Evolutionary conservation across 2,797 vertebrate genomes (phyloP), one percentile per base, ranked within the genome.

Genomic region (Enteromius viviparus): DNA sequence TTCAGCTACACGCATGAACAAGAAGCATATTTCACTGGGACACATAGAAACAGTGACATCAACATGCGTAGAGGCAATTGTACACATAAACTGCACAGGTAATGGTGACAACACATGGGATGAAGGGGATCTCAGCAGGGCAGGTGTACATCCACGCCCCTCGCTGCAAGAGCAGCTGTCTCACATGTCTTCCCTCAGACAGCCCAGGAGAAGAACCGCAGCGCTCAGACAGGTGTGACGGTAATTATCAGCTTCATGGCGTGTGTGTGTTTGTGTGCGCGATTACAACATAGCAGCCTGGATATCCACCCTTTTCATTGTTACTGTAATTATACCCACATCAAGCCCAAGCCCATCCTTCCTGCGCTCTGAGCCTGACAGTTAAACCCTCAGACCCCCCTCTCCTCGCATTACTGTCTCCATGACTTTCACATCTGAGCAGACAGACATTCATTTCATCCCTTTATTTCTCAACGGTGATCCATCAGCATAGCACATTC

Each of bases 181-280:
- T 81, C 49, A 51, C 79, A 14, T 23, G 79, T 78, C 55, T 70
- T 51, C 74, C 65, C 47, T 23, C 47, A 74, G 79, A 84, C 81
- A 70, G 74, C 82, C 66, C 40, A 78, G 78, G 65, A 80, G 74
- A 68, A 55, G 58, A 78, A 34, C 72, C 4, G 26, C 45, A 74
- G 32, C 15, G 55, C n/a, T 23, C 45, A 62, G 84, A 87, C 72
- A 88, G 69, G 69, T 83, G 78, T 77, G 76, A 85, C 34, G 32
- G 80, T 87, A 89, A 89, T 86, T 85, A 87, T 55, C 21, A 55
- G 29, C 53, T 68, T 68, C 10, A 14, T 85, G 81, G 40, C 21
- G 32, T 55, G 47, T 83, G 45, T 58, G 51, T 42, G 14, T 84
- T 14, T 76, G 51, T 70, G 68, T n/a, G 79, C 68, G 70, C 6